A percentile compares a stretch with the other conserved stretches of the same genome.
Conservation (phyloP, 2,888 invertebrate species). For the Pyrochroa serraticornis region DNA sequence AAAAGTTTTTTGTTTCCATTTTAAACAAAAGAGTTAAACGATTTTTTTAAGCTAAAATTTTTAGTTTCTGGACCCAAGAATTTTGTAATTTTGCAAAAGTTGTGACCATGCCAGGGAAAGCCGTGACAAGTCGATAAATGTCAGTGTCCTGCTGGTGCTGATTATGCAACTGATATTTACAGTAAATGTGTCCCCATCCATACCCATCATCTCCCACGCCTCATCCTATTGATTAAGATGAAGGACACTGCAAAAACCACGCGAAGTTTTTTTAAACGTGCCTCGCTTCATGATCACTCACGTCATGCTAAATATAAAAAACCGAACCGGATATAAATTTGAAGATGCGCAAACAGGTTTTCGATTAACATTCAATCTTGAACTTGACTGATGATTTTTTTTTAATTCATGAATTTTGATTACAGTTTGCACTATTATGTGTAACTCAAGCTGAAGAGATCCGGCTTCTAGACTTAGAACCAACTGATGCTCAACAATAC, state of each 20-base stretch:
- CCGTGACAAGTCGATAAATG: no score
- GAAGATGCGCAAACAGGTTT: conserved; percentile 4
- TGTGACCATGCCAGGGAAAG: no score
- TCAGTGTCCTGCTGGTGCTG: no score
- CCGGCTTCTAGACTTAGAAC: conserved; percentile 61
- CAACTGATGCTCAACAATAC: conserved; percentile 61
- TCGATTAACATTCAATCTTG: conserved; percentile 1
- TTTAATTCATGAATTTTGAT: conserved; percentile 2
- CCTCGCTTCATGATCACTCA: neutral
- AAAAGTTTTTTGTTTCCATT: no score
- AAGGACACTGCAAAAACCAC: neutral
- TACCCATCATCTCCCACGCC: conserved; percentile 12
- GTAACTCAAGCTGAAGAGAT: conserved; percentile 55
- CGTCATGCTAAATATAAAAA: no score
- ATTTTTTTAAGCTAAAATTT: no score
- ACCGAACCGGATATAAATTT: neutral
- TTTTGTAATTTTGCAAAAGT: no score
- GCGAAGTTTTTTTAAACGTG: neutral
- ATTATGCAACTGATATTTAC: neutral
- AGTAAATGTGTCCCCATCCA: neutral
- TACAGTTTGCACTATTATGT: conserved; percentile 20
- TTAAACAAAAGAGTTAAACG: no score
- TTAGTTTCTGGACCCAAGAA: no score
- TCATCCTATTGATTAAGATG: conserved; percentile 2
- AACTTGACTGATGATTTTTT: conserved; percentile 7